These are phyloP conservation scores for Calephelis nemesis DNA, from an alignment of 1,140 invertebrate species.

Conservation along the genomic window DNA sequence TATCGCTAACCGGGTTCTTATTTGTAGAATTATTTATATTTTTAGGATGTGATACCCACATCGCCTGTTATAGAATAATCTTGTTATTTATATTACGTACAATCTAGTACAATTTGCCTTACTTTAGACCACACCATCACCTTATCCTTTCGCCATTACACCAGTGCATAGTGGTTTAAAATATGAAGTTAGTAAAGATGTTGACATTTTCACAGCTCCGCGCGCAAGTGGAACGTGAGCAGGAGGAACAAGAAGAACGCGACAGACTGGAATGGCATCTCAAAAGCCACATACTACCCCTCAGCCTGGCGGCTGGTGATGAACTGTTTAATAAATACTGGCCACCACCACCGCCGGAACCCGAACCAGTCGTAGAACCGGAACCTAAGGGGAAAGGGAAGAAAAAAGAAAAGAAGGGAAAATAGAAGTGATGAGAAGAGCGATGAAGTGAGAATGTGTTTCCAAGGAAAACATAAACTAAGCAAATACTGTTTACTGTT, in stretches of 20 bases:
- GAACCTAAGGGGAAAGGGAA: conserved; percentile 37
- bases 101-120: too few species aligned
- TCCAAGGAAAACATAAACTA: too few species aligned
- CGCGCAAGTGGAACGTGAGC: conserved; percentile 37
- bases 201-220: conserved; percentile 41
- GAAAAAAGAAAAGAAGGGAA: conserved; percentile 43
- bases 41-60: too few species aligned
- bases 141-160: too few species aligned
- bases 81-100: too few species aligned
- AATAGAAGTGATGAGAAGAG: neutral
- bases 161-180: neutral
- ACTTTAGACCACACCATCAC: too few species aligned
- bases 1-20: too few species aligned
- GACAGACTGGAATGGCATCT: conserved; percentile 48
- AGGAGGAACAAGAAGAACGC: conserved; percentile 44
- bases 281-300: conserved; percentile 48
- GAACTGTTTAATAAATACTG: conserved; percentile 56
- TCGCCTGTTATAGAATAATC: too few species aligned
- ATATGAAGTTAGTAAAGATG: too few species aligned
- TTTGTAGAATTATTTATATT: too few species aligned
- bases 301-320: conserved; percentile 44
- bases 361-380: conserved; percentile 39
- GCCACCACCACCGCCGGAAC: conserved; percentile 49
- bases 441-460: too few species aligned
- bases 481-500: too few species aligned